Conservation (phyloP, 1,140 invertebrate genomes). For the Conus betulinus region DNA sequence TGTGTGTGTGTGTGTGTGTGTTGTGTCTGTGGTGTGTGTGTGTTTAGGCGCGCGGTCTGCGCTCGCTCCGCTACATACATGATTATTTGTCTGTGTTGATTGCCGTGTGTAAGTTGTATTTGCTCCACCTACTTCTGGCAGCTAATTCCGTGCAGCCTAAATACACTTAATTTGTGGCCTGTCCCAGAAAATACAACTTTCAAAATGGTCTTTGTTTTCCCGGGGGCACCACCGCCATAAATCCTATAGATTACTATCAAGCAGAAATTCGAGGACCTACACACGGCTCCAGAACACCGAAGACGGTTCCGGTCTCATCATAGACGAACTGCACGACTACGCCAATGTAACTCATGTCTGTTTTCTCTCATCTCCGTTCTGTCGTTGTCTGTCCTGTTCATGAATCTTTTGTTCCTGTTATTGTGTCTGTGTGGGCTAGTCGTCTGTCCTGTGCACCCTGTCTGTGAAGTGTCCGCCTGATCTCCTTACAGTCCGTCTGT, state of each 20-base stretch:
- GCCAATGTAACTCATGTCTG: background rate
- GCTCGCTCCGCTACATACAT: background rate
- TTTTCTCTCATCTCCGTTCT: too few species aligned
- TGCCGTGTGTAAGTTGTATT: background rate
- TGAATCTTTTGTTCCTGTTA: background rate
- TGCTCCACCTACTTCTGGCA: too few species aligned
- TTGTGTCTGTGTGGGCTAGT: background rate
- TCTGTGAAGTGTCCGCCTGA: too few species aligned
- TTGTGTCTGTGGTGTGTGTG: constrained; percentile 10
- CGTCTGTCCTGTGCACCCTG: background rate
- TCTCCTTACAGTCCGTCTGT: too few species aligned
- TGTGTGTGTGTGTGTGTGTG: constrained; percentile 3
- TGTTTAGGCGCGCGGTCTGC: background rate
- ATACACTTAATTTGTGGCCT: too few species aligned
- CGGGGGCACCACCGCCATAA: background rate
- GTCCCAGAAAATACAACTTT: too few species aligned
- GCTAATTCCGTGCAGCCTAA: too few species aligned
- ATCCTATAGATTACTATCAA: background rate
- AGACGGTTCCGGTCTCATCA: background rate
- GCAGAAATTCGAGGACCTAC: background rate
- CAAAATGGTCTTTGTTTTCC: too few species aligned
- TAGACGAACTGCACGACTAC: background rate
- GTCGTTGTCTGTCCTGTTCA: too few species aligned
- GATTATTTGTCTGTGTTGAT: background rate
- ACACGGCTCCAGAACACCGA: background rate